Evolutionary conservation across 1,140 invertebrate species (phyloP).

Genomic region (Neelides sp.): DNA sequence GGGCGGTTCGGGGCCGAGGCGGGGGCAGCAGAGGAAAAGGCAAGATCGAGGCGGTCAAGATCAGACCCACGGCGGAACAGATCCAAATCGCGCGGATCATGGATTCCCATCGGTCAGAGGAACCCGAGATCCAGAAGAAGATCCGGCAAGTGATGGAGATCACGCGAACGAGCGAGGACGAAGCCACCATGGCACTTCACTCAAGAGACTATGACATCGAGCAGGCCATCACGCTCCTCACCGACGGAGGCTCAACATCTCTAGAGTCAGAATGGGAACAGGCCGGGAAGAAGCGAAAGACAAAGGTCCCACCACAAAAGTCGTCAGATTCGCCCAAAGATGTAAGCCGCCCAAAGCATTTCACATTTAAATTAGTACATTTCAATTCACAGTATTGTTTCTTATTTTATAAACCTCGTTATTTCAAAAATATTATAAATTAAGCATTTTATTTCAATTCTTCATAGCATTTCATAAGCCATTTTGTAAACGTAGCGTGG

Average conservation of each 20-base stretch:
- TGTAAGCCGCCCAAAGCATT: too few species aligned
- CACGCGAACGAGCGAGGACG: slow-evolving; percentile 64
- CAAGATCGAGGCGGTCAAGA: too few species aligned
- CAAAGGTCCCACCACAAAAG: slow-evolving; percentile 21
- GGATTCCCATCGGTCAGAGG: slow-evolving; percentile 47
- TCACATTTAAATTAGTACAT: too few species aligned
- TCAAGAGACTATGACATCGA: slow-evolving; percentile 65
- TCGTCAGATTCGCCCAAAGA: slow-evolving; percentile 22
- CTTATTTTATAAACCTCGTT: too few species aligned
- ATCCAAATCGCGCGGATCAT: slow-evolving; percentile 56
- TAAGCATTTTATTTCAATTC: too few species aligned
- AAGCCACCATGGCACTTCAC: slow-evolving; percentile 66
- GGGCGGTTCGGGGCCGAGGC: too few species aligned
- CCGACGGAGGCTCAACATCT: slow-evolving; percentile 23
- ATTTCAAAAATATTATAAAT: too few species aligned
- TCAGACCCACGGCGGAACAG: slow-evolving; percentile 48
- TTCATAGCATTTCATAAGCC: too few species aligned
- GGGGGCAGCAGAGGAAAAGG: too few species aligned
- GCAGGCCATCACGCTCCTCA: slow-evolving; percentile 32
- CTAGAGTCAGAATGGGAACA: slow-evolving; percentile 29
- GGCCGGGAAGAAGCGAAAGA: slow-evolving; percentile 27
- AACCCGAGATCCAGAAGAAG: slow-evolving; percentile 53
- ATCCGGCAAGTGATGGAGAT: slow-evolving; percentile 65
- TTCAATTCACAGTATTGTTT: too few species aligned
- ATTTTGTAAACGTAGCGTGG: too few species aligned